Percentiles rank a stretch among this genome's conserved stretches.
phyloP scores from a whole-genome alignment of 1,140 invertebrate species.

The Hesperophylax magnus region DNA sequence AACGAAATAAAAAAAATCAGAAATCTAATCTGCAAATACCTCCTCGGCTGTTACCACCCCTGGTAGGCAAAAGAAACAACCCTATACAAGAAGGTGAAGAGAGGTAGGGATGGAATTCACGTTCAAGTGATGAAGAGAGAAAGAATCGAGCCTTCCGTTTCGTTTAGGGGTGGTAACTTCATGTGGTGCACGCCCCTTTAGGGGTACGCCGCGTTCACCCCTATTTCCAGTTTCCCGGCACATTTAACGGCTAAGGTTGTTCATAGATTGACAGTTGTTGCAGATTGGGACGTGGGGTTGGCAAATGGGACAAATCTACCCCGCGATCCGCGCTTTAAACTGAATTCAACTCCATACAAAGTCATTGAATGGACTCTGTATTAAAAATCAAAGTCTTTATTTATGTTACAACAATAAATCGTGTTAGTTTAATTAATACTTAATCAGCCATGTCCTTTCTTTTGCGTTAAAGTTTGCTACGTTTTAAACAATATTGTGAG shows the following conservation, averaged over 20 bases:
- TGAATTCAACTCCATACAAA: too few relatives aligned
- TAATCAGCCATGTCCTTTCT: too few relatives aligned
- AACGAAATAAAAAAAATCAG: slow-evolving; percentile 32
- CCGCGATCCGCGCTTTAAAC: too few relatives aligned
- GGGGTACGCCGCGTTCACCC: background rate
- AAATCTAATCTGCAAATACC: slow-evolving; percentile 33
- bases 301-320: background rate
- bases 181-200: background rate
- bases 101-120: background rate
- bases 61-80: background rate
- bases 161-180: slow-evolving; percentile 8
- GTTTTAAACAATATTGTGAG: too few relatives aligned
- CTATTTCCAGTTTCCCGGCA: slow-evolving; percentile 19
- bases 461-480: too few relatives aligned
- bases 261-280: slow-evolving; percentile 25
- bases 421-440: too few relatives aligned
- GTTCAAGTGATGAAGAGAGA: slow-evolving; percentile 3
- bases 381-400: too few relatives aligned
- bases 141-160: background rate
- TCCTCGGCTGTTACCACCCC: slow-evolving; percentile 5
- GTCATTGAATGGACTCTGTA: too few relatives aligned
- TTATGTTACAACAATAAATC: too few relatives aligned
- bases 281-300: background rate
- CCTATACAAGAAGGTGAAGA: background rate
- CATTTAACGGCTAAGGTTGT: slow-evolving; percentile 25